phyloP scores from a whole-genome alignment of 1,140 invertebrate species.

The Lepidurus apus region DNA sequence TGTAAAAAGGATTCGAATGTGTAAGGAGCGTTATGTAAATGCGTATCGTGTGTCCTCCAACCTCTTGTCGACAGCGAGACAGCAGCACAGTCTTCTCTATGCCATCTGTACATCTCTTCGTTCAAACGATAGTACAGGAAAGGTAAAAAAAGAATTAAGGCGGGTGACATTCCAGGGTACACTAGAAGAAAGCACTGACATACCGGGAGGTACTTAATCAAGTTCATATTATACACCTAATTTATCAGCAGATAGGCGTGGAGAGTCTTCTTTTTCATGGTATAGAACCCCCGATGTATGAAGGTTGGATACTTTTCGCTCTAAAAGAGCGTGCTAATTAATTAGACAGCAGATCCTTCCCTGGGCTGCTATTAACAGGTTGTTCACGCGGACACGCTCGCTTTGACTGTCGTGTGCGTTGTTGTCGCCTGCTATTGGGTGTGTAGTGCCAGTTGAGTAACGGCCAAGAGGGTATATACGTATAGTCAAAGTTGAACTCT shows the following conservation, averaged over 20 bases:
- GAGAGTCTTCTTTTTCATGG: not conserved
- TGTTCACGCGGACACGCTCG: not conserved
- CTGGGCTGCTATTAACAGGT: not conserved
- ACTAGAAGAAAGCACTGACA: not conserved
- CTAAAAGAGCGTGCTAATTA: not conserved
- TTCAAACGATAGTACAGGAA: not conserved
- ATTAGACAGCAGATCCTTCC: not conserved
- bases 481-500: not conserved
- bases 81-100: not conserved
- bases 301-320: not conserved
- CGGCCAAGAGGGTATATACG: no score
- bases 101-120: not conserved
- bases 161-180: not conserved
- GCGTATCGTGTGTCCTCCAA: conserved; percentile 12
- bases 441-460: not conserved
- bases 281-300: not conserved
- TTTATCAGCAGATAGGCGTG: not conserved
- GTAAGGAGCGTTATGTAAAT: conserved; percentile 19
- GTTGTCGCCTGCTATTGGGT: not conserved
- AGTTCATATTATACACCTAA: not conserved
- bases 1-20: conserved; percentile 1
- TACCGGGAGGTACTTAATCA: not conserved
- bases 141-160: not conserved
- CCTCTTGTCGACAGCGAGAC: not conserved
- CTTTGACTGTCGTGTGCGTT: not conserved